Base-by-base conservation (phyloP, 1,140 invertebrate species). In the Watersipora subatra region DNA sequence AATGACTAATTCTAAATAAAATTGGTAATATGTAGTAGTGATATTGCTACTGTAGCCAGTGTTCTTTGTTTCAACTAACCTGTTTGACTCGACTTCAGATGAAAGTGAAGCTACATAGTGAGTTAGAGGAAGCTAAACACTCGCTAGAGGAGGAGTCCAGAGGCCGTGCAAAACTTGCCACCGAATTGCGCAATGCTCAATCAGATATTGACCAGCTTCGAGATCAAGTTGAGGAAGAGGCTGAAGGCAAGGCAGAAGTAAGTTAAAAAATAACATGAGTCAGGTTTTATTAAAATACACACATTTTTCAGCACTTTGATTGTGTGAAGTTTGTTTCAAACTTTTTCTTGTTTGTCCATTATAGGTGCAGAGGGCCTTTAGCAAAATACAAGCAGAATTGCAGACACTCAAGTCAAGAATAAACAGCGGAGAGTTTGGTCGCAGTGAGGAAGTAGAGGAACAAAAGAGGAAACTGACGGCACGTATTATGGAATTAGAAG, bases 141-240 rank as follows among this genome's bases (percentile, higher is more conserved):
- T 84, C 92, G 73, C 92, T 93, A 75, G 95, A 99, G 78, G 95
- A 98, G 80, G 95, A 98, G 82, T 86, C 87, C 66, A 88, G 93
- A 80, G 82, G 22, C 22, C 22, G 58, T 59, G 69, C 73, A 65
- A 78, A 80, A 69, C 71, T 82, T 25, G 76, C 75, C 66, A 74
- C 75, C 63, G 82, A 84, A 57, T 72, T 81, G 64, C 79, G 83
- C 67, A 99, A 97, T 85, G 83, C 97, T 81, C 92, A 95, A 82
- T 91, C 97, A 85, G 95, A 99, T 81, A 83, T 97, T 77, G 95
- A 98, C 82, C 91, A 92, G 84, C 87, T 97, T 78, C 89, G 93
- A 72, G 96, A 98, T 82, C 91, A 95, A 82, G 71, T 84, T 17
- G 91, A 97, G 70, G 95, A 99, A 78, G 96, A 99, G 81, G 92